A percentile compares a stretch with the other conserved stretches of the same genome.
Evolutionary conservation across 2,888 invertebrate genomes (phyloP).

Genomic region (Tolmerus cingulatus): DNA sequence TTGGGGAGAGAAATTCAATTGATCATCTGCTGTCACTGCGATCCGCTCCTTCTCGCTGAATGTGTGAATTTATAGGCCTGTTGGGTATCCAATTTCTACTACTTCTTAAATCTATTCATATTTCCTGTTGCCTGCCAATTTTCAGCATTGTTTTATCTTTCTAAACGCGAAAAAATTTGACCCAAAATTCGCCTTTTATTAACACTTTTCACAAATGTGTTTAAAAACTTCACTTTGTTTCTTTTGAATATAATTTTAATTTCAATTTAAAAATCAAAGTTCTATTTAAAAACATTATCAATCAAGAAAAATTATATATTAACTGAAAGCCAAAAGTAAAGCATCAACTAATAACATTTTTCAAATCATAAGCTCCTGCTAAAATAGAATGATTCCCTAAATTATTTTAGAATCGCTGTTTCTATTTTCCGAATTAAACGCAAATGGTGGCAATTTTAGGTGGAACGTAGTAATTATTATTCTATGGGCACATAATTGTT

Average conservation of each 20-base stretch:
- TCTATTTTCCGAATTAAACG: not conserved
- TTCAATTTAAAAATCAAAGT: too few relatives aligned
- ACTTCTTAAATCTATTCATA: not conserved
- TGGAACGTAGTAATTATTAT: not conserved
- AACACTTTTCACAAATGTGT: too few relatives aligned
- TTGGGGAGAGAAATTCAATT: conserved; percentile 38
- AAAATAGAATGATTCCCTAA: not conserved
- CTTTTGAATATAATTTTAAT: too few relatives aligned
- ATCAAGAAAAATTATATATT: too few relatives aligned
- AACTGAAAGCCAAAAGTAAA: too few relatives aligned
- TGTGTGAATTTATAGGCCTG: not conserved
- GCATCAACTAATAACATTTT: not conserved
- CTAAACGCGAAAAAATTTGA: not conserved
- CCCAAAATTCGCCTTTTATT: too few relatives aligned
- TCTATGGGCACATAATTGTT: not conserved
- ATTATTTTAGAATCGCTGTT: not conserved
- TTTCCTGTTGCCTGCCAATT: not conserved
- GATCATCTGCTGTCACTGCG: conserved; percentile 24
- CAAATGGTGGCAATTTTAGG: not conserved
- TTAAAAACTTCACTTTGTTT: too few relatives aligned
- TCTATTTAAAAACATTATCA: too few relatives aligned
- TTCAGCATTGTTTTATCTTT: not conserved
- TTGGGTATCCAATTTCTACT: not conserved
- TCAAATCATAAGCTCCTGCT: not conserved
- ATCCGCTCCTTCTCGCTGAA: not conserved